Percentiles rank a stretch among this genome's conserved stretches.
Evolutionary conservation across 2,797 vertebrate genomes (phyloP).

Genomic region (Anguilla anguilla): DNA sequence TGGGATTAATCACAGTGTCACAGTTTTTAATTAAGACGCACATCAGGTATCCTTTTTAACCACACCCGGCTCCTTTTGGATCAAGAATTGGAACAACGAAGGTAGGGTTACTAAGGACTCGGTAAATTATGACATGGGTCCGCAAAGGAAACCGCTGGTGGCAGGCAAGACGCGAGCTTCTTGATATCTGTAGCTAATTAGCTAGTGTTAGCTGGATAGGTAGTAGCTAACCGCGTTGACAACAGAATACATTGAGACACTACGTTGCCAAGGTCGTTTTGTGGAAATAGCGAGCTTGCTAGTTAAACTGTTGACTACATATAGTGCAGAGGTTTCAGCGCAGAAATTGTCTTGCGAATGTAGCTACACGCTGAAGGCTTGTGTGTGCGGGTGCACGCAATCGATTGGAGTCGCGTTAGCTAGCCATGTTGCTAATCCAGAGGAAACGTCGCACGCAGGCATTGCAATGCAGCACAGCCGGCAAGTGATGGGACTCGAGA

Average conservation of each 20-base stretch:
- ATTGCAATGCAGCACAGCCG: conserved; percentile 10
- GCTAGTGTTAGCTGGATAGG: not conserved
- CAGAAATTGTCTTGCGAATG: not conserved
- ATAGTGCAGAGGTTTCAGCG: conserved; percentile 14
- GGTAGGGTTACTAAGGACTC: conserved; percentile 54
- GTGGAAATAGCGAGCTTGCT: conserved; percentile 8
- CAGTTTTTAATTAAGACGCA: conserved; percentile 44
- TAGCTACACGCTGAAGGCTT: not conserved
- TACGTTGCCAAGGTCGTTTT: conserved; percentile 37
- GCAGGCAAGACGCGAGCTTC: not conserved
- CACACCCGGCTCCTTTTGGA: conserved; percentile 73
- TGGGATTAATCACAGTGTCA: conserved; percentile 54
- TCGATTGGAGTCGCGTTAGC: not conserved
- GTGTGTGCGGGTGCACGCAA: not conserved
- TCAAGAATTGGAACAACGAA: conserved; percentile 58
- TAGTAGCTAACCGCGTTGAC: not conserved
- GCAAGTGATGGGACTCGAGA: not conserved
- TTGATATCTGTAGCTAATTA: conserved; percentile 10
- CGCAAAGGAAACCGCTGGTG: not conserved
- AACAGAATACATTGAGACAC: not conserved
- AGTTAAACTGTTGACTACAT: not conserved
- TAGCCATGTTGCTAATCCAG: conserved; percentile 2
- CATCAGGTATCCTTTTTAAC: conserved; percentile 59
- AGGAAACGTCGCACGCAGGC: conserved; percentile 1
- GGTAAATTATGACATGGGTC: not conserved